Evolutionary conservation across 2,888 invertebrate genomes (phyloP).

Genomic region (Scaptomyza tumidula): DNA sequence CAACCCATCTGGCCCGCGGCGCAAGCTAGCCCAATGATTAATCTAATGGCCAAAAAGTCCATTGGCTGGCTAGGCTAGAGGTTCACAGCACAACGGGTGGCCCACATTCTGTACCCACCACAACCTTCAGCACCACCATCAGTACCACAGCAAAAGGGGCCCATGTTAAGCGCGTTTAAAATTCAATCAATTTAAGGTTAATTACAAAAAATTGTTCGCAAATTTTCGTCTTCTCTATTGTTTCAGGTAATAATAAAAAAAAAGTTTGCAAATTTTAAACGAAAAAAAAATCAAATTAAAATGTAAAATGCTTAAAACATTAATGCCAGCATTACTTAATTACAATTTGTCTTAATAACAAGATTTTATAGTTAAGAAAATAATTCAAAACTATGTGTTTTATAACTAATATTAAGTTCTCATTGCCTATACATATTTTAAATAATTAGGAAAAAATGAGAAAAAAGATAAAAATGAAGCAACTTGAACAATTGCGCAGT

Average conservation of each 20-base stretch:
- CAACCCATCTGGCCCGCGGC: slow-evolving; percentile 43
- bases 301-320: not conserved
- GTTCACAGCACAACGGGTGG: slow-evolving; percentile 60
- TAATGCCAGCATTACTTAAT: not conserved
- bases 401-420: not conserved
- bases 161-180: slow-evolving; percentile 63
- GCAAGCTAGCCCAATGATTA: slow-evolving; percentile 61
- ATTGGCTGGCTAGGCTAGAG: slow-evolving; percentile 13
- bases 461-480: not conserved
- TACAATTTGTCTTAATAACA: not conserved
- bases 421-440: not conserved
- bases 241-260: not conserved
- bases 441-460: not conserved
- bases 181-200: slow-evolving; percentile 77
- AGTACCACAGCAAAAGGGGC: slow-evolving; percentile 5
- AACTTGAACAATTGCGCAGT: slow-evolving; percentile 85
- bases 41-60: slow-evolving; percentile 61
- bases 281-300: not conserved
- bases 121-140: not conserved
- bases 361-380: not conserved
- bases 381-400: not conserved
- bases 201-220: slow-evolving; percentile 63
- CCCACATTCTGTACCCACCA: not conserved
- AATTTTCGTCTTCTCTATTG: slow-evolving; percentile 24
- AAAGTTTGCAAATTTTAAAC: not conserved